phyloP scores from a whole-genome alignment of 2,888 invertebrate genomes.

The Ophion obscuratus region DNA sequence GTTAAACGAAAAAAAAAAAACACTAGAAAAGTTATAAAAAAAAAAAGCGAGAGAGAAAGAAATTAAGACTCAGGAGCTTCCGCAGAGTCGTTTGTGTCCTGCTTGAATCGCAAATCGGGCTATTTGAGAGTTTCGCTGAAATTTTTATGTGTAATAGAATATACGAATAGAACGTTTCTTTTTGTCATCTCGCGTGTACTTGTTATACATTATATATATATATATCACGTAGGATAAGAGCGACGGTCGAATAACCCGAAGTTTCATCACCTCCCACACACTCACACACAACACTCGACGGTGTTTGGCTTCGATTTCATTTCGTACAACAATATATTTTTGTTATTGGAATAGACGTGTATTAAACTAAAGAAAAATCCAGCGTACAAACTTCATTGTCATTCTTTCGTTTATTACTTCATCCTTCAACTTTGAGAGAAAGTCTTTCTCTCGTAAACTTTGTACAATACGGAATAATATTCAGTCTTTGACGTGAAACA shows the following conservation, averaged over 20 bases:
- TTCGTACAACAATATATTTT: constrained; percentile 80
- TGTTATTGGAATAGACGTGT: constrained; percentile 78
- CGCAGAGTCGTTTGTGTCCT: constrained; percentile 65
- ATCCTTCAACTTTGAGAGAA: constrained; percentile 18
- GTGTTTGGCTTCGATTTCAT: constrained; percentile 76
- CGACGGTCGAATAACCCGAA: constrained; percentile 51
- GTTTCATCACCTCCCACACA: constrained; percentile 48
- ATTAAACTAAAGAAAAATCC: constrained; percentile 71
- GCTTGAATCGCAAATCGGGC: constrained; percentile 63
- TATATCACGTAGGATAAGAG: constrained; percentile 48
- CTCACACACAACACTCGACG: constrained; percentile 60
- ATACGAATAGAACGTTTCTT: constrained; percentile 28
- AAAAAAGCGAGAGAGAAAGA: constrained; percentile 36
- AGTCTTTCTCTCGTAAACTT: constrained; percentile 37
- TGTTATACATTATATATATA: constrained; percentile 26
- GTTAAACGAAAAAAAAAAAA: constrained; percentile 45
- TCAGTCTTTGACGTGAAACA: constrained; percentile 59
- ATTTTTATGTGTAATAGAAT: constrained; percentile 42
- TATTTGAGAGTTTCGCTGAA: constrained; percentile 59
- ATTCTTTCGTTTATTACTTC: constrained; percentile 31
- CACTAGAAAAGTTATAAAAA: constrained; percentile 28
- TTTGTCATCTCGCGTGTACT: constrained; percentile 47
- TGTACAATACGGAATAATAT: constrained; percentile 53
- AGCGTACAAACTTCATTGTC: constrained; percentile 19
- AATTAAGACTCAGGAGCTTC: constrained; percentile 65